Conservation (phyloP, 2,888 invertebrate species). For the Euphydryas editha region DNA sequence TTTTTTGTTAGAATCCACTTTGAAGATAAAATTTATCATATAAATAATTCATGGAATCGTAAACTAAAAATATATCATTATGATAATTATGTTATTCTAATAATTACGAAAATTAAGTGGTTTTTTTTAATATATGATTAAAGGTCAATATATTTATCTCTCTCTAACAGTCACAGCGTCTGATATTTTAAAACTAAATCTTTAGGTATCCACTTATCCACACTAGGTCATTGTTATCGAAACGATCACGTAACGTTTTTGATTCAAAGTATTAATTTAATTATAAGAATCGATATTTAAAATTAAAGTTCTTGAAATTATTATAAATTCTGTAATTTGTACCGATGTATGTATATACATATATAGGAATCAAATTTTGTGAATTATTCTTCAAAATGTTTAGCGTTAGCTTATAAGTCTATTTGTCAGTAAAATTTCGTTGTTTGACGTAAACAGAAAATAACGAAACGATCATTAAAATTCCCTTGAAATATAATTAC, state of each 20-base stretch:
- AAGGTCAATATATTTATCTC: not conserved
- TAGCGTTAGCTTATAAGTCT: too few relatives aligned
- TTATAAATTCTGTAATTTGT: too few relatives aligned
- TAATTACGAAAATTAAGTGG: not conserved
- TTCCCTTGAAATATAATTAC: conserved; percentile 16
- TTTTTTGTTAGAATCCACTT: too few relatives aligned
- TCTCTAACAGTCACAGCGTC: not conserved
- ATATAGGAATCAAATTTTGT: too few relatives aligned
- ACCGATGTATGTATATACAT: too few relatives aligned
- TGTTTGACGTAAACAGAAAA: not conserved
- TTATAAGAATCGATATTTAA: not conserved
- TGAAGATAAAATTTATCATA: too few relatives aligned
- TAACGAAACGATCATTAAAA: conserved; percentile 2
- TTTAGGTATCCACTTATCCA: not conserved
- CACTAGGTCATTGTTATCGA: conserved; percentile 11
- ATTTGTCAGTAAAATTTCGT: not conserved
- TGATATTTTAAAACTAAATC: conserved; percentile 8
- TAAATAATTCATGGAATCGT: too few relatives aligned
- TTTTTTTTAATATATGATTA: not conserved
- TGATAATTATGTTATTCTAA: not conserved
- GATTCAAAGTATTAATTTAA: not conserved
- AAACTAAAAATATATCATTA: too few relatives aligned
- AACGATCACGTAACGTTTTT: conserved; percentile 5
- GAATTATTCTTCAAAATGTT: too few relatives aligned
- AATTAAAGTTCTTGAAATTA: too few relatives aligned